phyloP scores from a whole-genome alignment of 2,888 invertebrate species.

The Crematogaster levior region DNA sequence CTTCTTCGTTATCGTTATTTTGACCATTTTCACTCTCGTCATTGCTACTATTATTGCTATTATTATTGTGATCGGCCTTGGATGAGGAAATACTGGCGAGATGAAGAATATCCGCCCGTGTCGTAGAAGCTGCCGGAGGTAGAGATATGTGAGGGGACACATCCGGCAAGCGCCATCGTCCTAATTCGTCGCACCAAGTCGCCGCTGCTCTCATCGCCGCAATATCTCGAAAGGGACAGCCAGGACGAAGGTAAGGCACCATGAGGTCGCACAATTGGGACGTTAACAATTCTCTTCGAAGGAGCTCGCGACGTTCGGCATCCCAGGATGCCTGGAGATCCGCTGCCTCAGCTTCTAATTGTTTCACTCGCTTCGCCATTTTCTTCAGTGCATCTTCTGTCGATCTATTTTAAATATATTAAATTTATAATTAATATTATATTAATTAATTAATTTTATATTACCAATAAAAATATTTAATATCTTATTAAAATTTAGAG shows the following conservation, averaged over 20 bases:
- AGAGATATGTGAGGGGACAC: conserved; percentile 78
- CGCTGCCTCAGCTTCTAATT: conserved; percentile 82
- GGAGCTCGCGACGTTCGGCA: conserved; percentile 82
- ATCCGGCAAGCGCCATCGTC: conserved; percentile 83
- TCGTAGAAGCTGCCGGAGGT: conserved; percentile 77
- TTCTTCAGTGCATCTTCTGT: conserved; percentile 84
- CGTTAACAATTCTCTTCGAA: conserved; percentile 82
- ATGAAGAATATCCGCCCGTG: conserved; percentile 23
- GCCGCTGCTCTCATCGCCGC: conserved; percentile 79
- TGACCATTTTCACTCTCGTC: conserved; percentile 64
- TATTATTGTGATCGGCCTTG: conserved; percentile 80
- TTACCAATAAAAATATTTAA: too few relatives aligned
- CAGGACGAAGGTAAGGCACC: conserved; percentile 83
- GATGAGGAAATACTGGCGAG: neutral
- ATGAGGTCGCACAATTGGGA: conserved; percentile 84
- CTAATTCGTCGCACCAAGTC: conserved; percentile 83
- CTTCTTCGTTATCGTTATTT: conserved; percentile 65
- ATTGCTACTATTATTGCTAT: conserved; percentile 71
- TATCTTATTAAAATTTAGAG: too few relatives aligned
- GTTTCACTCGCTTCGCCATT: conserved; percentile 82
- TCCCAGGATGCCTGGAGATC: conserved; percentile 85
- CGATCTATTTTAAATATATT: conserved; percentile 65
- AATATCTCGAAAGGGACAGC: conserved; percentile 83
- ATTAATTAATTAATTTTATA: too few relatives aligned
- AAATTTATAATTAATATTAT: too few relatives aligned